Conservation (phyloP, 2,888 invertebrate species). For the Meliscaeva auricollis region DNA sequence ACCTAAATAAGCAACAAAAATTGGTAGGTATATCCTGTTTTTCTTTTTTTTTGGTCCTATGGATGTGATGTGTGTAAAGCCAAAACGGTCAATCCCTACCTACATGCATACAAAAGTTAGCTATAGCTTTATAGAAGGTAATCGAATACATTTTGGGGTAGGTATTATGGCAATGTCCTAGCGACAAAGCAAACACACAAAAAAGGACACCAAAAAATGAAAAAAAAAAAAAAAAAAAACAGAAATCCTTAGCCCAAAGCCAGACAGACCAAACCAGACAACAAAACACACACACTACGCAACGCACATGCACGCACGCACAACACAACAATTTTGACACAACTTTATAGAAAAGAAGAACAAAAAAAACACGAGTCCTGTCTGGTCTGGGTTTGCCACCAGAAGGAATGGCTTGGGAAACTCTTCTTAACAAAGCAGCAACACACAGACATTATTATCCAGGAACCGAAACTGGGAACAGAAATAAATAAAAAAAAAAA, state of each 20-base stretch:
- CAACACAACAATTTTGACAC: conserved; percentile 26
- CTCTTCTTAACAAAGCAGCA: neutral
- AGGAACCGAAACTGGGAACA: conserved; percentile 17
- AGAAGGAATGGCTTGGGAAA: neutral
- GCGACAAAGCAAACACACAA: conserved; percentile 40
- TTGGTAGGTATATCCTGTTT: conserved; percentile 10
- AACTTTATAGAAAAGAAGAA: conserved; percentile 13
- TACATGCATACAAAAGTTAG: neutral
- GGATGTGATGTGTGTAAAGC: neutral
- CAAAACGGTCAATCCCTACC: neutral
- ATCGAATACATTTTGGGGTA: conserved; percentile 70
- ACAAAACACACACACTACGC: conserved; percentile 26
- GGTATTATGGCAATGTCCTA: conserved; percentile 49
- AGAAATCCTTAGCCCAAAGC: conserved; percentile 41
- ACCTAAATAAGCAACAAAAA: conserved; percentile 49
- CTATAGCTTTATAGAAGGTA: conserved; percentile 34
- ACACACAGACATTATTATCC: neutral
- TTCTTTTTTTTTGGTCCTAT: neutral
- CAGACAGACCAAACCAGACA: conserved; percentile 46
- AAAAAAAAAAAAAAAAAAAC: conserved; percentile 25
- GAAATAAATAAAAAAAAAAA: neutral
- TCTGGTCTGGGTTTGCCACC: neutral
- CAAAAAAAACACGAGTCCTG: too few relatives aligned
- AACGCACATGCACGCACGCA: conserved; percentile 72
- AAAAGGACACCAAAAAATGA: conserved; percentile 32